A percentile compares a stretch with the other conserved stretches of the same genome.
Conservation (phyloP, 2,797 vertebrate species). For the Anguilla anguilla region DNA sequence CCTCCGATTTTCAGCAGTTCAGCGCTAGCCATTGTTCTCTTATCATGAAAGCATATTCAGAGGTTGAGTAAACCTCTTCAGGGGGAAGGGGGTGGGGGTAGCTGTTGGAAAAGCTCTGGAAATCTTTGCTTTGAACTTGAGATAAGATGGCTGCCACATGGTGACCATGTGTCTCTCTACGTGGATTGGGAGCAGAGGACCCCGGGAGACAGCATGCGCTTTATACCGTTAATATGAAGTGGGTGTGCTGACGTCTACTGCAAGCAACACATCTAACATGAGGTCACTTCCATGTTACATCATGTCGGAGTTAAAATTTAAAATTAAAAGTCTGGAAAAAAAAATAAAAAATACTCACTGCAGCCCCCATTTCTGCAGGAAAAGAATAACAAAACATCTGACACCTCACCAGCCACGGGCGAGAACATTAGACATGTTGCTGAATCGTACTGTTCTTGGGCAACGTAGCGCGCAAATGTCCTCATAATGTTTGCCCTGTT, state of each 20-base stretch:
- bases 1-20: conserved; percentile 5
- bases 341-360: neutral
- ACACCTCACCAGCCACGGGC: neutral
- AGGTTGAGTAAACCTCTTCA: conserved; percentile 62
- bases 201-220: conserved; percentile 14
- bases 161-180: conserved; percentile 52
- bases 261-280: neutral
- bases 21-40: conserved; percentile 51
- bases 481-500: neutral
- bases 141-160: conserved; percentile 70
- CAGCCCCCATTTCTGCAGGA: neutral
- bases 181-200: neutral
- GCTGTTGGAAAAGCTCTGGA: conserved; percentile 52
- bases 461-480: neutral
- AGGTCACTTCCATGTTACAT: neutral
- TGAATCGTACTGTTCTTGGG: neutral
- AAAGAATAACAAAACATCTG: neutral
- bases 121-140: conserved; percentile 69
- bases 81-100: conserved; percentile 36
- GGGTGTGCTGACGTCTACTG: neutral
- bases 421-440: neutral
- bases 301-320: neutral
- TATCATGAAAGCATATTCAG: conserved; percentile 73
- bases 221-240: conserved; percentile 16
- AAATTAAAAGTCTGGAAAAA: neutral